Percentiles rank a stretch among this genome's conserved stretches.
Conservation (phyloP, 2,888 invertebrate genomes). For the Nomada flava region DNA sequence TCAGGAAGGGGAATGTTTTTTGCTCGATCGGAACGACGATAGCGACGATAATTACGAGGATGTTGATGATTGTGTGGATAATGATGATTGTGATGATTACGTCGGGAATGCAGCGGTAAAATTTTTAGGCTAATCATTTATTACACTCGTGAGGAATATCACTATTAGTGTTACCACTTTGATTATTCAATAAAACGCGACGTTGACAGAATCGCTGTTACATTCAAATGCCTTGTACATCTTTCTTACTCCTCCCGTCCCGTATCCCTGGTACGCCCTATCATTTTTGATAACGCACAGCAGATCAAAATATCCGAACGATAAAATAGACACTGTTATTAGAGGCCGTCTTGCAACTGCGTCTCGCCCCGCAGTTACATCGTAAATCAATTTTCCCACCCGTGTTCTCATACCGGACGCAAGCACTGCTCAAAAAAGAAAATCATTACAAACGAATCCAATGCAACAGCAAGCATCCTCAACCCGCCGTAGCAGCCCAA, state of each 20-base stretch:
- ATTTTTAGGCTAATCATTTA: constrained; percentile 71
- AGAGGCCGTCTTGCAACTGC: too few relatives aligned
- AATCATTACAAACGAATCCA: too few relatives aligned
- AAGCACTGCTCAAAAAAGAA: too few relatives aligned
- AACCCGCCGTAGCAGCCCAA: too few relatives aligned
- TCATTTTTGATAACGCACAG: too few relatives aligned
- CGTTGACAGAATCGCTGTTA: constrained; percentile 67
- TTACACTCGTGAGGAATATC: constrained; percentile 72
- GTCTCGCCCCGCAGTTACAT: too few relatives aligned
- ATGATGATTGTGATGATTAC: constrained; percentile 38
- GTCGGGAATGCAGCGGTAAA: constrained; percentile 55
- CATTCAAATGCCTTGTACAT: constrained; percentile 15
- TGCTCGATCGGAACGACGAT: constrained; percentile 46
- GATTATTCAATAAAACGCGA: constrained; percentile 80
- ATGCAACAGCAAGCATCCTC: too few relatives aligned
- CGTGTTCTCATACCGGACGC: too few relatives aligned
- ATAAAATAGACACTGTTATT: too few relatives aligned
- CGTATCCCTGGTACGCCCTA: not conserved
- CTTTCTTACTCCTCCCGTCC: not conserved
- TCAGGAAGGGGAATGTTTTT: constrained; percentile 61
- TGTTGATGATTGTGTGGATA: constrained; percentile 20
- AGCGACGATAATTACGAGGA: constrained; percentile 11
- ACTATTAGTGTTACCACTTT: constrained; percentile 79
- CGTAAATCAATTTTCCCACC: too few relatives aligned
- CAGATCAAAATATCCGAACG: too few relatives aligned